Conservation (phyloP, 2,797 vertebrate genomes). For the Choloepus didactylus region DNA sequence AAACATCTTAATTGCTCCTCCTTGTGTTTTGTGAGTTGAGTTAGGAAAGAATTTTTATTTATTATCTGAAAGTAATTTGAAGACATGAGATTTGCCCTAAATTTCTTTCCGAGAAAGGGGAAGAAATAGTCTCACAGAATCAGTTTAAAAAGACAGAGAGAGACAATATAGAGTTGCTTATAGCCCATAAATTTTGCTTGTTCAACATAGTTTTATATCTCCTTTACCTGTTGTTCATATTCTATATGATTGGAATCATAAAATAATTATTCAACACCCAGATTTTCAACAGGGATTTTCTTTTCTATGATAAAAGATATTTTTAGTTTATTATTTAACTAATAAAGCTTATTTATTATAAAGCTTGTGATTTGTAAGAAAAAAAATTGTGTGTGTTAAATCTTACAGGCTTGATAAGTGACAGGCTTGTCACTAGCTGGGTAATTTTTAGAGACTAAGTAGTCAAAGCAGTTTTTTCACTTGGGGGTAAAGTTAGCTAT, state of each 20-base stretch:
- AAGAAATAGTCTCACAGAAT: not conserved
- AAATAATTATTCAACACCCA: not conserved
- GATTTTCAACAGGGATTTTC: not conserved
- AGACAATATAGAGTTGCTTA: constrained; percentile 12
- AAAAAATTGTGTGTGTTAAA: constrained; percentile 45
- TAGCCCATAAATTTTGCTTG: not conserved
- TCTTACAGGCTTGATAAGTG: constrained; percentile 30
- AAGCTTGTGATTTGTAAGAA: constrained; percentile 16
- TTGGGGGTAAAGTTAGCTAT: not conserved
- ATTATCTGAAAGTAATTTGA: not conserved
- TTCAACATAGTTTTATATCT: not conserved
- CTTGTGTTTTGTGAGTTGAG: not conserved
- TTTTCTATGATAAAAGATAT: not conserved
- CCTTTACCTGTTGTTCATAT: not conserved
- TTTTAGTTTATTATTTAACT: constrained; percentile 7
- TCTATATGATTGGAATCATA: not conserved
- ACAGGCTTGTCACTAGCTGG: constrained; percentile 23
- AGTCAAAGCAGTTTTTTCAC: constrained; percentile 22
- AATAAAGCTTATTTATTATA: not conserved
- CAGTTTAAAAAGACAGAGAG: not conserved
- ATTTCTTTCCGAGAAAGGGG: not conserved
- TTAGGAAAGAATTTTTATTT: not conserved
- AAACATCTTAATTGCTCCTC: not conserved
- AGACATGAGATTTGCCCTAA: not conserved
- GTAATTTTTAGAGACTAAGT: constrained; percentile 40